Percentiles rank a stretch among this genome's conserved stretches.
These are phyloP conservation scores for Caenorhabditis brenneri DNA, from an alignment of 1,140 invertebrate genomes.

Conservation along the genomic window DNA sequence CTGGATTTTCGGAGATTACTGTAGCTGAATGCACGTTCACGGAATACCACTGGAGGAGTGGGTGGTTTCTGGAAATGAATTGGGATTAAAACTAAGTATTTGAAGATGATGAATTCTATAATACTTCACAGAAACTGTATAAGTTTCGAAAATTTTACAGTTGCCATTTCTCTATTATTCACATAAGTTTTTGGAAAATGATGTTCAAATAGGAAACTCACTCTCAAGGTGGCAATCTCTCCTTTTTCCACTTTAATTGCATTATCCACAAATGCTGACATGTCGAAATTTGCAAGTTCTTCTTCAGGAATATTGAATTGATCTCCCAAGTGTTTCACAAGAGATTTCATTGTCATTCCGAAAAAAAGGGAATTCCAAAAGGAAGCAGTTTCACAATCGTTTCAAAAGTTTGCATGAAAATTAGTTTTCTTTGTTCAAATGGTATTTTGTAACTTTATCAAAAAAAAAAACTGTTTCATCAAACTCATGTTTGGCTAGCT, in stretches of 20 bases:
- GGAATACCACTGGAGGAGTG: neutral
- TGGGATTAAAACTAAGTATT: no score
- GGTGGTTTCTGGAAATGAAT: slow-evolving; percentile 8
- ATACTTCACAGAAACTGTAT: no score
- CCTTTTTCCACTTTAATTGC: slow-evolving; percentile 65
- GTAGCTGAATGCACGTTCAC: slow-evolving; percentile 26
- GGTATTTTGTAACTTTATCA: no score
- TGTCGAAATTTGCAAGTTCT: slow-evolving; percentile 57
- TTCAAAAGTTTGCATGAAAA: no score
- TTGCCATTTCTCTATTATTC: no score
- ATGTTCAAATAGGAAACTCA: neutral
- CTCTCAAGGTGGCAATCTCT: slow-evolving; percentile 61
- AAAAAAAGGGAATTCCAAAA: neutral
- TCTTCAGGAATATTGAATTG: slow-evolving; percentile 61
- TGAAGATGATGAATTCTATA: no score
- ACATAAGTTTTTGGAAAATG: neutral
- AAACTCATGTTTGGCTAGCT: no score
- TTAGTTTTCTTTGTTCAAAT: no score
- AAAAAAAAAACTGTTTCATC: no score
- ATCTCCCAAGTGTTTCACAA: slow-evolving; percentile 65
- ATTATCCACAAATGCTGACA: slow-evolving; percentile 64
- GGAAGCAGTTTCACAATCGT: no score
- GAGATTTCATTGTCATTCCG: slow-evolving; percentile 64
- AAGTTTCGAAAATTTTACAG: no score
- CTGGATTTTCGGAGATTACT: slow-evolving; percentile 12